Evolutionary conservation across 2,113 vertebrate species (phyloP).

Genomic region (Sceloporus undulatus): DNA sequence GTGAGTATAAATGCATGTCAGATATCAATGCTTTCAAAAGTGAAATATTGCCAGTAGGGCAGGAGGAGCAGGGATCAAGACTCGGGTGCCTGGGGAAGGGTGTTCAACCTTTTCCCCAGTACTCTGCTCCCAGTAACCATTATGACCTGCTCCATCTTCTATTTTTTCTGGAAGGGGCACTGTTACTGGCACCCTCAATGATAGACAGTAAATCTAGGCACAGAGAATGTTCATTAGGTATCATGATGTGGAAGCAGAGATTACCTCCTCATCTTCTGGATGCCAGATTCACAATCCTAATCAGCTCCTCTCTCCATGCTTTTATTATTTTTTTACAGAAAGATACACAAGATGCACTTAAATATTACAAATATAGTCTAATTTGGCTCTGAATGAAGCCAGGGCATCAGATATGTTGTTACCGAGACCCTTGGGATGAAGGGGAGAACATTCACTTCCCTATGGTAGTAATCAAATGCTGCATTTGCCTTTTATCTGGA

Average conservation of each 20-base stretch:
- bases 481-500: not conserved
- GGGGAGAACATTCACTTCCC: not conserved
- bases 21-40: not conserved
- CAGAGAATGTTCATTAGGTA: not conserved
- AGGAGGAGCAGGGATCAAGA: not conserved
- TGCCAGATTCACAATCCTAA: not conserved
- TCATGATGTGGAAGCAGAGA: not conserved
- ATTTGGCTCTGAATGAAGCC: not conserved
- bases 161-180: not conserved
- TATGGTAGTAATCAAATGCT: not conserved
- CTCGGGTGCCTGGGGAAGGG: not conserved
- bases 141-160: not conserved
- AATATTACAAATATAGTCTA: not conserved
- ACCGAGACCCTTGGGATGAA: not conserved
- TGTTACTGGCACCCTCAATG: not conserved
- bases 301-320: not conserved
- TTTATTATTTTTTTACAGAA: not conserved
- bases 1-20: not conserved
- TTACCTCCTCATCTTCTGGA: not conserved
- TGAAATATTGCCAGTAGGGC: not conserved
- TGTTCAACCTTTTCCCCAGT: not conserved
- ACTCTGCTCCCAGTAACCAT: not conserved
- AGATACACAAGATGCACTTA: not conserved
- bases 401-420: not conserved
- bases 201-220: not conserved